Percentiles rank a stretch among this genome's conserved stretches.
Conservation (phyloP, 2,888 invertebrate genomes). For the Brachyptera risi region DNA sequence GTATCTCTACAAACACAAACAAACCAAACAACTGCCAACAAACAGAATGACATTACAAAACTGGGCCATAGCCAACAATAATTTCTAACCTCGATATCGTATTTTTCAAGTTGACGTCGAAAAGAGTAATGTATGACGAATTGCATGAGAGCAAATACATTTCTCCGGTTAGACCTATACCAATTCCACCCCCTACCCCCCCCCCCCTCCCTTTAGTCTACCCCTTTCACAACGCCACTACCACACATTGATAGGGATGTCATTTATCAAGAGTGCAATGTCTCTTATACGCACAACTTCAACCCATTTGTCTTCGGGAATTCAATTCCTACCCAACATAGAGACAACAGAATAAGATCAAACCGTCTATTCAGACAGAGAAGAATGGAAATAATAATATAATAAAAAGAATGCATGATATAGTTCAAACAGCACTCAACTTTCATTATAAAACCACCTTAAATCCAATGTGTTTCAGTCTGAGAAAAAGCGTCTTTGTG, state of each 20-base stretch:
- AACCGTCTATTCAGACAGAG: neutral
- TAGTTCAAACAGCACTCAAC: neutral
- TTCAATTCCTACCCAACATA: conserved; percentile 13
- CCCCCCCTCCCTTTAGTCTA: neutral
- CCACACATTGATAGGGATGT: conserved; percentile 2
- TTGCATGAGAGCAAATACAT: conserved; percentile 1
- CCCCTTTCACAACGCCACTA: too few relatives aligned
- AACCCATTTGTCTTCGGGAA: conserved; percentile 12
- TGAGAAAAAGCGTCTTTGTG: too few relatives aligned
- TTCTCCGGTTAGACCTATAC: conserved; percentile 1
- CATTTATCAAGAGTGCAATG: conserved; percentile 17
- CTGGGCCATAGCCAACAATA: conserved; percentile 20
- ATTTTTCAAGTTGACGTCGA: conserved; percentile 15
- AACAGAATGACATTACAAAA: conserved; percentile 9
- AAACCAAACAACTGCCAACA: neutral
- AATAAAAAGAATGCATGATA: neutral
- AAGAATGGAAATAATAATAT: conserved; percentile 5
- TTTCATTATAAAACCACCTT: neutral
- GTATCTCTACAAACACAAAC: conserved; percentile 7
- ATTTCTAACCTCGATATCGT: conserved; percentile 16
- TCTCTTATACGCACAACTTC: conserved; percentile 18
- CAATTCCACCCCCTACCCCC: neutral
- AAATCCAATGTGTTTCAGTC: too few relatives aligned
- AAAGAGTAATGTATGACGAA: conserved; percentile 8
- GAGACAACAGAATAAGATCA: conserved; percentile 18